phyloP scores from a whole-genome alignment of 2,888 invertebrate species.

The Ophioninae sp. region DNA sequence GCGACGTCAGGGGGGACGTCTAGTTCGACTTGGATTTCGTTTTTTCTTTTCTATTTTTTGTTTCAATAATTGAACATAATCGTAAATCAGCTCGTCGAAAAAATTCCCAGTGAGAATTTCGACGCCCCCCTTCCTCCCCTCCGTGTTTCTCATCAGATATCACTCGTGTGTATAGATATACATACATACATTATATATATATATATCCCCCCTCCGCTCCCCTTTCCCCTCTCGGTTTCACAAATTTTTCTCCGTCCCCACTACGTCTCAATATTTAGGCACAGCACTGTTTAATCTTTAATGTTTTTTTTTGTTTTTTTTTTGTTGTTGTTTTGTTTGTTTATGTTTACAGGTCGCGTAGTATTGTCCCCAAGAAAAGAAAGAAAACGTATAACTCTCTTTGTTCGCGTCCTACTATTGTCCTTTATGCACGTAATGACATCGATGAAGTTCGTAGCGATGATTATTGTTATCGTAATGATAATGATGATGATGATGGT shows the following conservation, averaged over 20 bases:
- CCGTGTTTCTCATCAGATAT: neutral
- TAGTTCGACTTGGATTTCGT: constrained; percentile 56
- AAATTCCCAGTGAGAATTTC: neutral
- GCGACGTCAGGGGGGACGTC: constrained; percentile 47
- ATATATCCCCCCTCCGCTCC: no score
- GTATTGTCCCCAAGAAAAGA: constrained; percentile 51
- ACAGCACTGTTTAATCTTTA: constrained; percentile 63
- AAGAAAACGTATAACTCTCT: constrained; percentile 8
- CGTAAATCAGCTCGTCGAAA: constrained; percentile 28
- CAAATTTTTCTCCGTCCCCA: constrained; percentile 26
- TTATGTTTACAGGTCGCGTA: constrained; percentile 62
- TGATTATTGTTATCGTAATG: constrained; percentile 37
- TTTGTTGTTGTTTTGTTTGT: no score
- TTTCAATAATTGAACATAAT: constrained; percentile 37
- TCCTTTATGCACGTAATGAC: constrained; percentile 45
- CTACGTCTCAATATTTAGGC: constrained; percentile 63
- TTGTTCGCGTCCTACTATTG: constrained; percentile 40
- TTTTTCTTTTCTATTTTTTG: no score
- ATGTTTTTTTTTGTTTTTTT: no score
- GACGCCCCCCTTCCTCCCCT: constrained; percentile 4
- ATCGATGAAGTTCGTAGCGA: constrained; percentile 39
- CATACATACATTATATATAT: neutral
- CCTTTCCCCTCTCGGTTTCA: constrained; percentile 2
- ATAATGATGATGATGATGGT: constrained; percentile 37
- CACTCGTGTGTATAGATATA: neutral